Evolutionary conservation across 2,797 vertebrate species (phyloP).

Genomic region (Decapterus maruadsi): DNA sequence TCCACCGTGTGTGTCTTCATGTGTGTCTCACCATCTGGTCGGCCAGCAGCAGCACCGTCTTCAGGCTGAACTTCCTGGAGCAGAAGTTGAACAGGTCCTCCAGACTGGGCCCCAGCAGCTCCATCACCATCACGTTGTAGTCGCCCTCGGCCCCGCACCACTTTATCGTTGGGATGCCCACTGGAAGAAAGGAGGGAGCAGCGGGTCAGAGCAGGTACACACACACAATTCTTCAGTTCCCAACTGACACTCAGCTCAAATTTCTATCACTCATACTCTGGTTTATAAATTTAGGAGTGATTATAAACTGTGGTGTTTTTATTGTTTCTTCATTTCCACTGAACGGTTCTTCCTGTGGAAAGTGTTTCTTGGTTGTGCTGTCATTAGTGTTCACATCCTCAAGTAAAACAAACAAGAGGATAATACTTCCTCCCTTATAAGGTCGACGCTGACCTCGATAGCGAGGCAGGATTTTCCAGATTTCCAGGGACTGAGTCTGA

Average conservation of each 20-base stretch:
- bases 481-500: too few relatives aligned
- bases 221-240: background rate
- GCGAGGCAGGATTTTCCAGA: too few relatives aligned
- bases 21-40: constrained; percentile 93
- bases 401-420: too few relatives aligned
- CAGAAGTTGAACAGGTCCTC: constrained; percentile 99
- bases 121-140: constrained; percentile 99
- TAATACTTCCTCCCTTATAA: too few relatives aligned
- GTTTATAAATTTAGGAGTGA: background rate
- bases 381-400: too few relatives aligned
- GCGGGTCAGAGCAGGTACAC: too few relatives aligned
- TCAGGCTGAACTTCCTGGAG: constrained; percentile 97
- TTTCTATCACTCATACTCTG: background rate
- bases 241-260: background rate
- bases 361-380: too few relatives aligned
- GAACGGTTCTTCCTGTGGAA: background rate
- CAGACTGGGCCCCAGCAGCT: constrained; percentile 95
- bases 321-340: background rate
- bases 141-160: constrained; percentile 98
- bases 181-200: constrained; percentile 69
- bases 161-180: constrained; percentile 97
- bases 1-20: too few relatives aligned
- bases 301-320: background rate
- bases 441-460: too few relatives aligned
- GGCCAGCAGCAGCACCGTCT: constrained; percentile 96